Conservation (phyloP, 2,888 invertebrate genomes). For the Polymixis flavicincta region DNA sequence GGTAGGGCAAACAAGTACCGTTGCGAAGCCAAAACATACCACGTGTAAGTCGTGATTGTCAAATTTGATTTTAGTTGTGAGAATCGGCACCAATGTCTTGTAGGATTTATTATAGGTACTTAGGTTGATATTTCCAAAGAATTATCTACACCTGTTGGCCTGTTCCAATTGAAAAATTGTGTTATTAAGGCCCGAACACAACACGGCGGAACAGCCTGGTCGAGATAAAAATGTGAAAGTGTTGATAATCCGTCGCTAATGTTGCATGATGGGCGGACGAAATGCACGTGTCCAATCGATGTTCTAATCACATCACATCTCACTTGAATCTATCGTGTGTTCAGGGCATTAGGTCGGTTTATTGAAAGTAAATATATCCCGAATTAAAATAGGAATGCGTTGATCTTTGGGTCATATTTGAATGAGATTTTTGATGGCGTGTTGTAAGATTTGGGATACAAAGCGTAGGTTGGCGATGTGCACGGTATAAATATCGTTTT, state of each 20-base stretch:
- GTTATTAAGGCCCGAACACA: constrained; percentile 33
- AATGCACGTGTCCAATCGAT: constrained; percentile 75
- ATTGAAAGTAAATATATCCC: constrained; percentile 40
- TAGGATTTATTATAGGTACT: too few species aligned
- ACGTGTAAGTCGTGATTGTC: too few species aligned
- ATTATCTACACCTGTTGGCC: constrained; percentile 26
- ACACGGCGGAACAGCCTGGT: constrained; percentile 41
- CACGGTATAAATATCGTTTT: neutral
- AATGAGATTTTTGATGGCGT: constrained; percentile 5
- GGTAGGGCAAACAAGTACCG: too few species aligned
- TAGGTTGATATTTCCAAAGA: neutral
- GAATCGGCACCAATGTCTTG: too few species aligned
- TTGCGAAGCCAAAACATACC: too few species aligned
- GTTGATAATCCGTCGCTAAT: constrained; percentile 69
- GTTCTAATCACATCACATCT: constrained; percentile 70
- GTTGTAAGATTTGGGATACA: neutral
- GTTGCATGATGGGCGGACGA: constrained; percentile 71
- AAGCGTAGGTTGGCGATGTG: neutral
- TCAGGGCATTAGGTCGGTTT: constrained; percentile 51
- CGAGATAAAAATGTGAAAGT: constrained; percentile 75
- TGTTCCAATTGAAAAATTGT: constrained; percentile 26
- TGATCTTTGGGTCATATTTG: constrained; percentile 40
- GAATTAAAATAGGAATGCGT: constrained; percentile 41
- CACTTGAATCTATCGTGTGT: constrained; percentile 54
- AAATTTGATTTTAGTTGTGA: too few species aligned